A percentile compares a stretch with the other conserved stretches of the same genome.
Conservation (phyloP, 2,888 invertebrate genomes). For the Euzophera pinguis region DNA sequence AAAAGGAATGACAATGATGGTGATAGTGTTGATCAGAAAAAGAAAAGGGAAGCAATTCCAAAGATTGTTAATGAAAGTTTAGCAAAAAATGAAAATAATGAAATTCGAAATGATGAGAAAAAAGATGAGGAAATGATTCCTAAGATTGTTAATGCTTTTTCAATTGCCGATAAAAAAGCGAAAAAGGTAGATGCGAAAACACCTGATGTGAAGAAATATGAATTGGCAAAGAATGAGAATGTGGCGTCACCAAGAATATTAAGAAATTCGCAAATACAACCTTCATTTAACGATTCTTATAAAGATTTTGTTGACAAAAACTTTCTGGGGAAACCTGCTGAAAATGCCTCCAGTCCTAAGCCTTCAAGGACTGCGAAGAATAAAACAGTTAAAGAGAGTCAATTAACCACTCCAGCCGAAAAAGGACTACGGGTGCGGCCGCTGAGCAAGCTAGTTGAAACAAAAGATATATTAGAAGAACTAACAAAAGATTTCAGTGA, state of each 20-base stretch:
- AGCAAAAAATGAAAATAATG: slow-evolving; percentile 1
- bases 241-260: slow-evolving; percentile 12
- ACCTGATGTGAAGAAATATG: slow-evolving; percentile 15
- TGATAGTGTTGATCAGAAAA: slow-evolving; percentile 13
- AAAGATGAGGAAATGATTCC: too few relatives aligned
- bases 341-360: neutral
- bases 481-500: neutral
- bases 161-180: slow-evolving; percentile 8
- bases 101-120: too few relatives aligned
- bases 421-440: neutral
- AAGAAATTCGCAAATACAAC: slow-evolving; percentile 13
- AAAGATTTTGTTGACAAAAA: slow-evolving; percentile 50
- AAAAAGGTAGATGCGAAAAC: slow-evolving; percentile 17
- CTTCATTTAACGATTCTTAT: slow-evolving; percentile 51
- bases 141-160: too few relatives aligned
- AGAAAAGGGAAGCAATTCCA: slow-evolving; percentile 24
- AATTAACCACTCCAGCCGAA: neutral
- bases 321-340: slow-evolving; percentile 17
- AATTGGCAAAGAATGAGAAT: slow-evolving; percentile 16
- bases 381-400: neutral
- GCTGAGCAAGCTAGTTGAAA: neutral
- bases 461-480: neutral
- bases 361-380: neutral
- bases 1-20: neutral
- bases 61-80: slow-evolving; percentile 27